These are phyloP conservation scores for Agrotis ipsilon DNA, from an alignment of 2,888 invertebrate genomes.

Conservation along the genomic window DNA sequence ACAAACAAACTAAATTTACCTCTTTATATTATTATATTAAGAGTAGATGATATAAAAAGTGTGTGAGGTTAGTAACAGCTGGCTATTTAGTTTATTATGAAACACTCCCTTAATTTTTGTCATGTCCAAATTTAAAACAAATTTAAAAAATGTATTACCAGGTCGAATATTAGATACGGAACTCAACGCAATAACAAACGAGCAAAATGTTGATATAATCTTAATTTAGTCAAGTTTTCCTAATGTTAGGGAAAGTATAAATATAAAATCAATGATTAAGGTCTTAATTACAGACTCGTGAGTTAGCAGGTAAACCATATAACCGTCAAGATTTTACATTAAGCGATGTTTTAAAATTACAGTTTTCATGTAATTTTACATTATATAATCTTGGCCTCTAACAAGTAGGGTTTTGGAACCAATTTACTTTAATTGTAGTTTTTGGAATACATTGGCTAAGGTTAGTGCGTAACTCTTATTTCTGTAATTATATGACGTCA, in stretches of 20 bases:
- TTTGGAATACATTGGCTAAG: background rate
- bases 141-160: too few relatives aligned
- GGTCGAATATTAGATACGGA: too few relatives aligned
- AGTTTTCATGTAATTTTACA: slow-evolving; percentile 35
- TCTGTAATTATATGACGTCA: slow-evolving; percentile 8
- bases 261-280: slow-evolving; percentile 54
- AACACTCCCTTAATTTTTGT: too few relatives aligned
- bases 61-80: too few relatives aligned
- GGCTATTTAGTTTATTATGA: too few relatives aligned
- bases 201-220: slow-evolving; percentile 11
- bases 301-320: background rate
- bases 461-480: slow-evolving; percentile 9
- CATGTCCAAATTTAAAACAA: too few relatives aligned
- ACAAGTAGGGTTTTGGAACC: background rate
- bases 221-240: slow-evolving; percentile 32
- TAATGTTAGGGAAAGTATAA: slow-evolving; percentile 24
- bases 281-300: slow-evolving; percentile 36
- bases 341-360: slow-evolving; percentile 42
- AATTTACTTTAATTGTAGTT: slow-evolving; percentile 23
- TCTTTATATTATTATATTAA: too few relatives aligned
- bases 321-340: slow-evolving; percentile 11
- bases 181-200: slow-evolving; percentile 19
- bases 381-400: slow-evolving; percentile 13
- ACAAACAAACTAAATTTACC: too few relatives aligned
- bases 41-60: too few relatives aligned